Conservation (phyloP, 2,113 vertebrate species). For the Indri indri region DNA sequence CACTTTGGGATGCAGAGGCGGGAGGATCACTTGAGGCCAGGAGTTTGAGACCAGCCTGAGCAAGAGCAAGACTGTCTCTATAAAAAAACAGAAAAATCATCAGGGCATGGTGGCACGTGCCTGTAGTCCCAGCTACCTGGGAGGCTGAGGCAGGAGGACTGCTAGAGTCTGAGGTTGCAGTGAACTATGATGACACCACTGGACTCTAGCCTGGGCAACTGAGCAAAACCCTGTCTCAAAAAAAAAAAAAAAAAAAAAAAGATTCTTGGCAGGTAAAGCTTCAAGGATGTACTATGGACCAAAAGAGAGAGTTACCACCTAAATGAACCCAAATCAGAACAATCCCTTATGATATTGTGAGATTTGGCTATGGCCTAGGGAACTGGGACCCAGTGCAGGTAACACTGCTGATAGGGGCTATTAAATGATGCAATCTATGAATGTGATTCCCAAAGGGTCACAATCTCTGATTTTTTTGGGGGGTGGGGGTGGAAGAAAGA, state of each 20-base stretch:
- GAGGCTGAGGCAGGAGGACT: too few species aligned
- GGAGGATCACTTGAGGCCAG: too few species aligned
- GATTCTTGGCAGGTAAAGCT: constrained; percentile 14
- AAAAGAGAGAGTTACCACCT: background rate
- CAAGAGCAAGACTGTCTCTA: too few species aligned
- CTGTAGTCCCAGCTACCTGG: too few species aligned
- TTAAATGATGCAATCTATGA: background rate
- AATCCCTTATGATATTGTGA: background rate
- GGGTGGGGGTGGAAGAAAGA: background rate
- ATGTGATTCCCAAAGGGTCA: background rate
- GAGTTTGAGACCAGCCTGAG: too few species aligned
- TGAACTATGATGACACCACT: too few species aligned
- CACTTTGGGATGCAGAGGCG: too few species aligned
- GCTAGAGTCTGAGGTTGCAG: too few species aligned
- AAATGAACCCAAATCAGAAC: background rate
- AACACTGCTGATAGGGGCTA: background rate
- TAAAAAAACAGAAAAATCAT: too few species aligned
- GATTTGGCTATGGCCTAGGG: background rate
- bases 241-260: background rate
- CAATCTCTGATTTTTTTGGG: background rate
- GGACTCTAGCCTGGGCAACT: too few species aligned
- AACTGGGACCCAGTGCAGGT: background rate
- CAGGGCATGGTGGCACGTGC: too few species aligned
- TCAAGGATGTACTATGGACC: background rate
- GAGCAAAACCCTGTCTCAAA: too few species aligned